Conservation (phyloP, 1,140 invertebrate species). For the Andrena cerasifolii region DNA sequence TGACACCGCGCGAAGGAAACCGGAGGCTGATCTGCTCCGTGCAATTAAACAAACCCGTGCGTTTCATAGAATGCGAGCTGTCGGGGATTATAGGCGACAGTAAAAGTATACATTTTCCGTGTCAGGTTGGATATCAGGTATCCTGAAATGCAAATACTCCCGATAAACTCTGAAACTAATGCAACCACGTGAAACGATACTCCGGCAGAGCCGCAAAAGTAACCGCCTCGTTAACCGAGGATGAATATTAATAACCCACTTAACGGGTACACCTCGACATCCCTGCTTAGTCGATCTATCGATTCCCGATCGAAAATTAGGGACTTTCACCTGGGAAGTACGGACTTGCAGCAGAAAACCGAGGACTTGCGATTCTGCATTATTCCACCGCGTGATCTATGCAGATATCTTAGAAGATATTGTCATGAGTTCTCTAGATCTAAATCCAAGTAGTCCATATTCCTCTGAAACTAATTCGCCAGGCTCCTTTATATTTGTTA, state of each 20-base stretch:
- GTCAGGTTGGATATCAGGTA: background rate
- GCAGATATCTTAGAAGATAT: no score
- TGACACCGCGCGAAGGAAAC: background rate
- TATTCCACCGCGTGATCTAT: no score
- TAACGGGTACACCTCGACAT: background rate
- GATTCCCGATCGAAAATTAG: background rate
- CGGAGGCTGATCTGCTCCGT: background rate
- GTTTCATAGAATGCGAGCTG: background rate
- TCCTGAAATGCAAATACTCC: background rate
- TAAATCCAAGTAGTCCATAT: no score
- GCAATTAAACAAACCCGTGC: constrained; percentile 10
- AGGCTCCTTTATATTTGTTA: background rate
- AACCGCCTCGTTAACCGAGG: background rate
- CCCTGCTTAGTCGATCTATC: no score
- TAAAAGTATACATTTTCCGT: background rate
- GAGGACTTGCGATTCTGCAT: no score
- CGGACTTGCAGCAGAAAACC: background rate
- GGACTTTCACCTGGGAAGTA: background rate
- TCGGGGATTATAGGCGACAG: background rate
- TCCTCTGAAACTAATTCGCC: no score
- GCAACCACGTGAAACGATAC: background rate
- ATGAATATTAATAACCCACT: background rate
- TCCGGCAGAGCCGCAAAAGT: background rate
- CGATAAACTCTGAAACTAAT: background rate
- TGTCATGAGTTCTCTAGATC: no score